Evolutionary conservation across 2,888 invertebrate genomes (phyloP), one percentile per base, ranked within the genome.

Genomic region (Adineta ricciae): DNA sequence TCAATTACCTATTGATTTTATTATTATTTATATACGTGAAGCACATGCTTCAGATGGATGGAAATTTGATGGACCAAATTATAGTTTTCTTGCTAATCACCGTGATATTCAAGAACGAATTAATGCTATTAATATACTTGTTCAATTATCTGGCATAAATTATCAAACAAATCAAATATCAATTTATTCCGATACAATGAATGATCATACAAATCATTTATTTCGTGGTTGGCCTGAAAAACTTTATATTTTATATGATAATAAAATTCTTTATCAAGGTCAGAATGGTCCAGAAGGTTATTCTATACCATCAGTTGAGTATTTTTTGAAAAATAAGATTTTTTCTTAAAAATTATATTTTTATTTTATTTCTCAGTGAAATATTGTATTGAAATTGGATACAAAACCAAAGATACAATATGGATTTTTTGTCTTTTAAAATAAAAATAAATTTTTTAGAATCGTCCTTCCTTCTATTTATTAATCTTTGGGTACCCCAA

Each of bases 31-130:
- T 86, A 88, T 89, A 56, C 78, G 88, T 84, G 89, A 89, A 86
- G 88, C 89, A 11, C 89, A 89, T 87, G 88, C 89, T 0, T 38
- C 86, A 4, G 88, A 89, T 56, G 89, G 88, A 11, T 89, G 89
- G 89, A 87, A 86, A 56, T 88, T 89, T 87, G 50, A 50, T 52
- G 52, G 52, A 52, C 1, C 19, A 21, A 3, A 52, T 21, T 16
- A 21, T 52, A 52, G 52, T 52, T 52, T 64, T 64, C 27, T 64
- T 16, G 83, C 64, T 27, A 88, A 87, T 78, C 88, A 88, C 86
- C 87, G 87, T 73, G 84, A 88, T 32, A 88, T 88, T 5, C 85
- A 86, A 46, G 88, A 89, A 14, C 86, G 89, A 32, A 54, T 88
- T 21, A 49, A 85, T 24, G 89, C 89, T 3, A 89, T 89, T 8